Evolutionary conservation across 2,888 invertebrate species (phyloP).

Genomic region (Coelinius sp.): DNA sequence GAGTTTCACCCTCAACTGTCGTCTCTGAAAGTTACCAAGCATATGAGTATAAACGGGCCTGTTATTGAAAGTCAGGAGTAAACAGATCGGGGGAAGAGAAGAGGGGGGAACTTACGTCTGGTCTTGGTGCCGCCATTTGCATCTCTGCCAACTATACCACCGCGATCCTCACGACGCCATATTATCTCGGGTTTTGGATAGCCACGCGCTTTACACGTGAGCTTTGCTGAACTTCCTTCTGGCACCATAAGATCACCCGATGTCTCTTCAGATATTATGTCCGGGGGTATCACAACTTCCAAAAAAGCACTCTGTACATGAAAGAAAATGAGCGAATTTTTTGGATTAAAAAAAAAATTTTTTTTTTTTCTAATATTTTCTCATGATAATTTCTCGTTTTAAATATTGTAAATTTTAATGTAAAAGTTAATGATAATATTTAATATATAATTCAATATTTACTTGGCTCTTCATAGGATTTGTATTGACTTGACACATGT

Average conservation of each 20-base stretch:
- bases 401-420: too few species aligned
- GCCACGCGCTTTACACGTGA: conserved; percentile 88
- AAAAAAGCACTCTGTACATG: conserved; percentile 82
- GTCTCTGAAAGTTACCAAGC: conserved; percentile 72
- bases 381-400: background rate
- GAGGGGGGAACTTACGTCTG: conserved; percentile 74
- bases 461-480: conserved; percentile 97
- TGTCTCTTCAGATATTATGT: conserved; percentile 90
- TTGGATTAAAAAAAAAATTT: background rate
- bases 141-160: conserved; percentile 84
- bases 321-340: background rate
- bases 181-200: conserved; percentile 87
- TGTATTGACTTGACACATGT: conserved; percentile 96
- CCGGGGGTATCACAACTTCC: conserved; percentile 93
- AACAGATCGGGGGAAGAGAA: background rate
- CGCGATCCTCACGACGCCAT: conserved; percentile 90
- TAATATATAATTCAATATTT: conserved; percentile 53
- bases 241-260: conserved; percentile 95
- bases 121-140: conserved; percentile 81
- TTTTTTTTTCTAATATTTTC: background rate
- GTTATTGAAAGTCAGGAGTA: background rate
- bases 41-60: background rate
- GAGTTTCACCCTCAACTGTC: conserved; percentile 84
- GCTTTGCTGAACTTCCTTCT: conserved; percentile 90
- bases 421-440: too few species aligned